These are phyloP conservation scores for Eufriesea mexicana DNA, from an alignment of 1,140 invertebrate species.

Conservation along the genomic window DNA sequence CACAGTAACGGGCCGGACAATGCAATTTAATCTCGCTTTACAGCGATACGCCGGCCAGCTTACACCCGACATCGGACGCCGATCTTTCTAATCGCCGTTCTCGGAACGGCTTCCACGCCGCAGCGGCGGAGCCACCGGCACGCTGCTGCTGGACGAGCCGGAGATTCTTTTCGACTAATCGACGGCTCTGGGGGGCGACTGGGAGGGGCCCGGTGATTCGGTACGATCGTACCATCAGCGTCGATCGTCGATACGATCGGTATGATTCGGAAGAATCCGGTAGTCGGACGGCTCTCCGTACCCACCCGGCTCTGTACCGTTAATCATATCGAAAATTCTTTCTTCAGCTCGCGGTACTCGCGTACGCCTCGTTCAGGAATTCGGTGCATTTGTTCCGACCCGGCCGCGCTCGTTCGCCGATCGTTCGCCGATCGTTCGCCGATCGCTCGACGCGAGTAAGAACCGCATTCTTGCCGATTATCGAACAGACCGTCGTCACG, in stretches of 20 bases:
- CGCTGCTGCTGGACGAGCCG: neutral
- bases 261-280: slow-evolving; percentile 57
- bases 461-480: slow-evolving; percentile 27
- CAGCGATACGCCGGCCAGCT: slow-evolving; percentile 30
- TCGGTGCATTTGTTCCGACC: neutral
- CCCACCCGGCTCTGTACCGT: slow-evolving; percentile 24
- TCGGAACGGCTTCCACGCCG: neutral
- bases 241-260: slow-evolving; percentile 46
- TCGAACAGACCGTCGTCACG: slow-evolving; percentile 37
- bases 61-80: slow-evolving; percentile 40
- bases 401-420: neutral
- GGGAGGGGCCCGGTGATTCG: neutral
- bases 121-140: too few relatives aligned
- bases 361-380: slow-evolving; percentile 34
- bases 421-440: too few relatives aligned
- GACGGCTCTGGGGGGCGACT: neutral
- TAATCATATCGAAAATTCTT: slow-evolving; percentile 45
- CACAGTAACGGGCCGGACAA: slow-evolving; percentile 33
- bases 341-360: neutral
- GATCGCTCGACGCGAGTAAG: too few relatives aligned
- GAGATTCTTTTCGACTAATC: slow-evolving; percentile 20
- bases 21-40: slow-evolving; percentile 56
- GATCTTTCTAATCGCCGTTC: slow-evolving; percentile 55
- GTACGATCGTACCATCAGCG: neutral
- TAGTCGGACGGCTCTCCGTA: slow-evolving; percentile 2